Evolutionary conservation across 53 echinoderm and acorn worm genomes (phyloP), one percentile per base, ranked within the genome.

Genomic region (Echinometra lucunter): DNA sequence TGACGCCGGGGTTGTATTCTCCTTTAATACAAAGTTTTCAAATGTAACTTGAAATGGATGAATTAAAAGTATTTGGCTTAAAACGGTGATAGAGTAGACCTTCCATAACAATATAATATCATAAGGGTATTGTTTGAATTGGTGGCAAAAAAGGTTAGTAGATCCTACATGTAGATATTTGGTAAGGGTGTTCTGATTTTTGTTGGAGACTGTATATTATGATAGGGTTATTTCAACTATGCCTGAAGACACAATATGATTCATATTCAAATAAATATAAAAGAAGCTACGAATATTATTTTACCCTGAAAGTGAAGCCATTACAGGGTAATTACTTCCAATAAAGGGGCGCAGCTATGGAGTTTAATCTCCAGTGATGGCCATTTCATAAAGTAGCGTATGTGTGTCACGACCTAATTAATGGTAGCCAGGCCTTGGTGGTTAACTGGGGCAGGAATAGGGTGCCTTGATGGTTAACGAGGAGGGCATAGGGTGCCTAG

Each of bases 341-440:
- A 11, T 7, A 70, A 32, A 35, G 32, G 72, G 34, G 72, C 72
- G 2, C 28, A 12, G 72, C 11, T 72, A 35, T 1, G 15, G 12
- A 72, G 28, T 13, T 35, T 72, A 15, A 72, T 72, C 72, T 72
- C 34, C 16, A 16, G 35, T 72, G 72, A 72, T 1, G 72, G 72
- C 72, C 28, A 72, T 12, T 72, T 72, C 72, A 72, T 72, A 72
- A 34, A 34, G n/a, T 35, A 72, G 72, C n/a, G n/a, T n/a, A 72
- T 72, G 35, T 72, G 72, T 72, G 72, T n/a, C 83, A 44, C 12
- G 83, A 47, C 83, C 83, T 83, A 47, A 83, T 83, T 83, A 83
- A 83, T 83, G 25, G 44, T n/a, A 25, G 83, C 45, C 83, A 83
- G 83, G 83, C 72, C 72, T 32, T 15, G 35, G 2, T 72, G 72